Percentiles rank a stretch among this genome's conserved stretches.
phyloP scores from a whole-genome alignment of 2,113 vertebrate genomes.

The Calidris pugnax region DNA sequence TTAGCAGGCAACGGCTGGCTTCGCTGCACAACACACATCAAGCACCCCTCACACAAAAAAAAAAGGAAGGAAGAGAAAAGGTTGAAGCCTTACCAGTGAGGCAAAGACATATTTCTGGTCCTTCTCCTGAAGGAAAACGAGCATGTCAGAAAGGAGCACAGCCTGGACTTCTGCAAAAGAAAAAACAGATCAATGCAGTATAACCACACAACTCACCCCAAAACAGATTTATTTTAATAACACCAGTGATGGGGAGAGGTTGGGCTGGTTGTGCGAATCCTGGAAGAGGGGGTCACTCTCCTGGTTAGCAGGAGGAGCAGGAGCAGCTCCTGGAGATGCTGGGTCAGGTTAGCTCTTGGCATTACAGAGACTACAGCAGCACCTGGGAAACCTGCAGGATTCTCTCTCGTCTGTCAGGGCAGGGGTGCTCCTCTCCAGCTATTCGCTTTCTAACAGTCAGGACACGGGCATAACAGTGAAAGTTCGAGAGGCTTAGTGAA shows the following conservation, averaged over 20 bases:
- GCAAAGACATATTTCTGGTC: slow-evolving; percentile 96
- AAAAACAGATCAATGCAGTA: neutral
- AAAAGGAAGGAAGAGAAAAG: neutral
- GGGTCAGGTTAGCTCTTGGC: neutral
- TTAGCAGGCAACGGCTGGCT: neutral
- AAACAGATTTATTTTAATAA: neutral
- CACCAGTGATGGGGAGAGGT: neutral
- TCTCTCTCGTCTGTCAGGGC: neutral
- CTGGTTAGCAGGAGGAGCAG: neutral
- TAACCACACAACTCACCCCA: neutral
- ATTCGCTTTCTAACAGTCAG: neutral
- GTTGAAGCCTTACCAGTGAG: slow-evolving; percentile 84
- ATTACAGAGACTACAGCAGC: neutral
- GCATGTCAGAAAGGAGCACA: slow-evolving; percentile 88
- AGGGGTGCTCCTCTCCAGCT: neutral
- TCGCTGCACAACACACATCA: neutral
- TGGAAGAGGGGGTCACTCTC: neutral
- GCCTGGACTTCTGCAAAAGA: slow-evolving; percentile 87
- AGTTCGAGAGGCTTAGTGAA: neutral
- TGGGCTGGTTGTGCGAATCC: neutral
- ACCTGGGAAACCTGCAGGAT: neutral
- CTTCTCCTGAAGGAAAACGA: slow-evolving; percentile 96
- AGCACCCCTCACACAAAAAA: neutral
- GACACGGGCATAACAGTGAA: neutral
- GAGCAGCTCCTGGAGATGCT: neutral